Base-by-base conservation (phyloP, 2,888 invertebrate species). In the Hirtodrosophila confusa region DNA sequence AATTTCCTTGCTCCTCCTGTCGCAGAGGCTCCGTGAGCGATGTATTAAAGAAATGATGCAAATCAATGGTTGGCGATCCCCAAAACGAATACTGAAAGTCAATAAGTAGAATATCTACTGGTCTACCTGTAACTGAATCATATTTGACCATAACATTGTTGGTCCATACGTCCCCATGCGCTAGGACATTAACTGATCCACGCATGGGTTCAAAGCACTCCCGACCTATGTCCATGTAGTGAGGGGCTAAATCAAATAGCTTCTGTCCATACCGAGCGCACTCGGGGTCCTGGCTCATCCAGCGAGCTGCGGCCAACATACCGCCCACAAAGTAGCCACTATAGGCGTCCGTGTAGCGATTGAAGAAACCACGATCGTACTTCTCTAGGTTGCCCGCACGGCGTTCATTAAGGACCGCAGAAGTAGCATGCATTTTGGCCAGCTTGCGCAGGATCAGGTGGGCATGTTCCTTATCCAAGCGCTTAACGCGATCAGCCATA, bases 381-480 rank as follows among this genome's bases (percentile, higher is more conserved):
- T 57, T 66, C 37, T 89, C 79, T 23, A 91, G 62, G n/a, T 51
- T 69, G 0, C 88, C 83, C 0, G 53, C 49, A 31, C 88, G 72
- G 1, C 89, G 91, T 27, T 91, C 89, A 62, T 93, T 93, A 23
- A 91, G 76, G 0, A 92, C 92, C 0, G 93, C 91, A 0, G 93
- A 92, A 0, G 92, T 87, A 0, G 93, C 92, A 75, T 93, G 93
- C 80, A 93, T 92, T 73, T 91, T 91, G 0, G 93, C 93, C 68
- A 93, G 60, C 1, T 92, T 90, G 1, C 86, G 80, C 0, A 93
- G 74, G 0, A 92, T 89, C 9, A 92, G 27, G 65, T 89, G 90
- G 0, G 90, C 80, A 54, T 93, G 93, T 3, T 90, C 86, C 60
- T 92, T 66, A 65, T 93, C 92, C 10, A 93, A 78, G 4, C 91